Percentiles rank a stretch among this genome's conserved stretches.
These are phyloP conservation scores for Propithecus deckenii DNA, from an alignment of 2,797 vertebrate species.

Conservation along the genomic window DNA sequence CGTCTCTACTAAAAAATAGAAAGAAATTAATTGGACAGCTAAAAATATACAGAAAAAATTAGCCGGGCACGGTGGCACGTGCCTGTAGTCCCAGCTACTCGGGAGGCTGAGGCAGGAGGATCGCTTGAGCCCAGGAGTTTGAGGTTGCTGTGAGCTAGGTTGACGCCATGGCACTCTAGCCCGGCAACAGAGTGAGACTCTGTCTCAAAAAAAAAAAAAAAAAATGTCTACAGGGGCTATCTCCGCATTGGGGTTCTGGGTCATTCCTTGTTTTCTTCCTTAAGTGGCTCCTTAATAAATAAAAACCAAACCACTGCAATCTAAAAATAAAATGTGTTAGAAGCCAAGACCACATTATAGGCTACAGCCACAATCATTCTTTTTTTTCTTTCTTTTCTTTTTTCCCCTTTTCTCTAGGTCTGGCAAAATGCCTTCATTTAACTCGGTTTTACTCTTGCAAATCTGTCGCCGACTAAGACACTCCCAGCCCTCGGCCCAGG, in stretches of 20 bases:
- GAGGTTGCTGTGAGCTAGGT: too few species aligned
- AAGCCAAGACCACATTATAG: not conserved
- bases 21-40: too few species aligned
- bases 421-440: not conserved
- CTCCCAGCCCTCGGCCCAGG: accelerated
- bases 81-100: too few species aligned
- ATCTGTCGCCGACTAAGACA: not conserved
- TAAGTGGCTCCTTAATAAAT: conserved; percentile 25
- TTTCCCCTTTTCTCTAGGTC: not conserved
- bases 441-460: not conserved
- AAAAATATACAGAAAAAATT: too few species aligned
- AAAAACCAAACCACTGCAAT: not conserved
- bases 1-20: too few species aligned
- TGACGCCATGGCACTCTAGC: too few species aligned
- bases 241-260: not conserved
- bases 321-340: conserved; percentile 7
- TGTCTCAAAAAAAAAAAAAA: too few species aligned
- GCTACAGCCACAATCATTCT: too few species aligned
- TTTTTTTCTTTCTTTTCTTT: not conserved
- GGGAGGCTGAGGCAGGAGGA: too few species aligned
- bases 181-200: too few species aligned
- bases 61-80: too few species aligned
- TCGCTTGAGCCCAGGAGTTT: too few species aligned
- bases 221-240: not conserved
- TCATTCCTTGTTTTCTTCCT: conserved; percentile 18